phyloP scores from a whole-genome alignment of 2,888 invertebrate species.

The Macrosiphum euphorbiae region DNA sequence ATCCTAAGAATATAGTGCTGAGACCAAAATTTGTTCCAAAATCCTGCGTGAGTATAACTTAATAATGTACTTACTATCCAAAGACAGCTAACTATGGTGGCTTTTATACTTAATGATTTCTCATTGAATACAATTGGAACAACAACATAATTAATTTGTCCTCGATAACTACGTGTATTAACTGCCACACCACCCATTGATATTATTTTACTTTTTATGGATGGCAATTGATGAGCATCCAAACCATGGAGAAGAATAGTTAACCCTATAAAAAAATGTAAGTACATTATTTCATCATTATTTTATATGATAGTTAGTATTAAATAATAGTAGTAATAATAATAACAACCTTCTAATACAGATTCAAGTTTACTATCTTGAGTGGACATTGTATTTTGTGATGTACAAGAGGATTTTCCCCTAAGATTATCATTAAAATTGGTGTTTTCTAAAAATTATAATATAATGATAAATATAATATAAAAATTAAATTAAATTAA shows the following conservation, averaged over 20 bases:
- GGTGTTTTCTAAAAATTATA: slow-evolving; percentile 35
- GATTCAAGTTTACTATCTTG: slow-evolving; percentile 61
- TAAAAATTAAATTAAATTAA: background rate
- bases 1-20: background rate
- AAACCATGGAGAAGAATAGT: slow-evolving; percentile 45
- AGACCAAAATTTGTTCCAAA: background rate
- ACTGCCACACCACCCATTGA: slow-evolving; percentile 72
- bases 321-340: background rate
- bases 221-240: slow-evolving; percentile 45
- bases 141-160: slow-evolving; percentile 78
- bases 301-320: background rate
- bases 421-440: slow-evolving; percentile 40
- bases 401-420: slow-evolving; percentile 51
- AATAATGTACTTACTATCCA: slow-evolving; percentile 75
- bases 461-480: background rate
- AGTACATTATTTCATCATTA: background rate
- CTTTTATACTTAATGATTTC: slow-evolving; percentile 71
- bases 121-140: slow-evolving; percentile 72
- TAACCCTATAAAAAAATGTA: slow-evolving; percentile 13
- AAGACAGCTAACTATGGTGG: slow-evolving; percentile 78
- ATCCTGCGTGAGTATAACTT: background rate
- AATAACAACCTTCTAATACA: slow-evolving; percentile 46
- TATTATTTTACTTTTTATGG: slow-evolving; percentile 56
- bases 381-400: slow-evolving; percentile 57
- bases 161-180: slow-evolving; percentile 70